These are phyloP conservation scores for Archivesica marissinica DNA, from an alignment of 1,140 invertebrate species.

Conservation along the genomic window DNA sequence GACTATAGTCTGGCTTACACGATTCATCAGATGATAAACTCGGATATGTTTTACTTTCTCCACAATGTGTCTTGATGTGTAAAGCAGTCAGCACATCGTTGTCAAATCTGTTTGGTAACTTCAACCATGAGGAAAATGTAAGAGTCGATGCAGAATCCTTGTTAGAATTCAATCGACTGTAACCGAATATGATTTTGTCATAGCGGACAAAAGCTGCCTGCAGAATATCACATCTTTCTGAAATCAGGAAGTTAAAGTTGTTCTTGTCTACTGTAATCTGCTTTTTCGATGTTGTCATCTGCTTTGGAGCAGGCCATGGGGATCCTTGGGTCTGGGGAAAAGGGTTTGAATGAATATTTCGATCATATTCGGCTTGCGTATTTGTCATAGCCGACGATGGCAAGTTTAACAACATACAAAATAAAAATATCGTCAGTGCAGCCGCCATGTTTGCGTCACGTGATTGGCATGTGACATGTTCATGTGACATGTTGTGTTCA, in stretches of 20 bases:
- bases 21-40: constrained; percentile 77
- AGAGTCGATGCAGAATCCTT: constrained; percentile 31
- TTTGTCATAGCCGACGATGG: not conserved
- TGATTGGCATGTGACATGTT: not conserved
- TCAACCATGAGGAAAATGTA: not conserved
- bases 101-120: not conserved
- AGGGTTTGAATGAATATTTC: not conserved
- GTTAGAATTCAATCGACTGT: constrained; percentile 33
- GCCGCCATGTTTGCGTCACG: not conserved
- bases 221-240: constrained; percentile 65
- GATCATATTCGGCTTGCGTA: not conserved
- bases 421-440: not conserved
- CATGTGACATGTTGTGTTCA: no score
- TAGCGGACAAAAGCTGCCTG: constrained; percentile 71
- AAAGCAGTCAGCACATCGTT: not conserved
- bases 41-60: constrained; percentile 70
- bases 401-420: not conserved
- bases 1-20: constrained; percentile 77
- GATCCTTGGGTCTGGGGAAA: not conserved
- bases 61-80: constrained; percentile 27
- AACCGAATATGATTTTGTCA: constrained; percentile 66
- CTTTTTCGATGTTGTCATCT: constrained; percentile 40
- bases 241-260: not conserved
- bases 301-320: constrained; percentile 55
- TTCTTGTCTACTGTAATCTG: constrained; percentile 39